phyloP scores from a whole-genome alignment of 2,888 invertebrate species.

The Villa cingulata region DNA sequence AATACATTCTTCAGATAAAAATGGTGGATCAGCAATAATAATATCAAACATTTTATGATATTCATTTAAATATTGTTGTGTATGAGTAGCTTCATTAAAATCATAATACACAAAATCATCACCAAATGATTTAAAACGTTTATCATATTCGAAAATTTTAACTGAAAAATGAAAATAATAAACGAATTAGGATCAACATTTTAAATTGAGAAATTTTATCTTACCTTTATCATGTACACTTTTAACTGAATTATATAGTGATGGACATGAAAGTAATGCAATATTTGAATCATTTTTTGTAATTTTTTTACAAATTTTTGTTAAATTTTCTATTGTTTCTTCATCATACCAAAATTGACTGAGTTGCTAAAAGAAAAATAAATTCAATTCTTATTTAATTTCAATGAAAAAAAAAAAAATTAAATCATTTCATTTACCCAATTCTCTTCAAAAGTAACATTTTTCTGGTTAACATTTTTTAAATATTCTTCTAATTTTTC shows the following conservation, averaged over 20 bases:
- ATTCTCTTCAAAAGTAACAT: slow-evolving; percentile 55
- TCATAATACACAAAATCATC: slow-evolving; percentile 75
- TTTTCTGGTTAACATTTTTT: slow-evolving; percentile 30
- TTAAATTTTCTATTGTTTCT: slow-evolving; percentile 57
- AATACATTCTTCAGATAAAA: slow-evolving; percentile 84
- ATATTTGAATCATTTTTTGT: slow-evolving; percentile 43
- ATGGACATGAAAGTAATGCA: slow-evolving; percentile 80
- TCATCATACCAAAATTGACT: slow-evolving; percentile 97
- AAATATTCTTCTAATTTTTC: slow-evolving; percentile 39
- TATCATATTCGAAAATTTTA: slow-evolving; percentile 69
- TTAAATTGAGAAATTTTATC: background rate
- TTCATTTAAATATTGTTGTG: slow-evolving; percentile 44
- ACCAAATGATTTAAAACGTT: slow-evolving; percentile 64
- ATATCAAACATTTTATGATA: slow-evolving; percentile 51
- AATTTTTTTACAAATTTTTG: slow-evolving; percentile 47
- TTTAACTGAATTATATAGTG: slow-evolving; percentile 58
- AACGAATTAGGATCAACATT: background rate
- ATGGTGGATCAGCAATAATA: slow-evolving; percentile 89
- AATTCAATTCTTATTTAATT: background rate
- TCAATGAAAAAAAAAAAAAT: background rate
- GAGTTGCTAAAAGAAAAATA: slow-evolving; percentile 61
- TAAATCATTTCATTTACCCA: slow-evolving; percentile 46
- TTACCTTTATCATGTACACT: slow-evolving; percentile 27
- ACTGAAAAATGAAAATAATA: slow-evolving; percentile 40
- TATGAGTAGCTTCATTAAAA: slow-evolving; percentile 64